Evolutionary conservation across 1,140 invertebrate genomes (phyloP), one percentile per base, ranked within the genome.

Genomic region (Bombus sylvicola): DNA sequence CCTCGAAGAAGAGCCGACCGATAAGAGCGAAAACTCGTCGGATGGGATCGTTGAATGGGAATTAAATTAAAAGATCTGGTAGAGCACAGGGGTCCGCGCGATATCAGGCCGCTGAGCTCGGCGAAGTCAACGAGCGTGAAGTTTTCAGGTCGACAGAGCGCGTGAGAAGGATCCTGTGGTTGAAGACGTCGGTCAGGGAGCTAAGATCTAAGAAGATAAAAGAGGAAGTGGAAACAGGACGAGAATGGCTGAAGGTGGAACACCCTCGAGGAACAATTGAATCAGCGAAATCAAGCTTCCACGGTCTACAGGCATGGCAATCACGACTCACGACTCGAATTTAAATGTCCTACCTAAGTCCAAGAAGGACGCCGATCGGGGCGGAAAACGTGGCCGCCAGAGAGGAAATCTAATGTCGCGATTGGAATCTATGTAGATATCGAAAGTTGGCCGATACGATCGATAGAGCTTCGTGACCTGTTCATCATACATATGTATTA

Each of bases 281-380:
- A 91, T 92, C 89, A 92, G 90, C 81, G 85, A 89, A 90, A 92
- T 88, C 83, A 90, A 89, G 83, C 83, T 57, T 28, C 57, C 43
- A 71, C 47, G 82, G 83, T 81, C 79, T 86, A 87, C 81, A 71
- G 81, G 28, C 53, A 73, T 57, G 57, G 73, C 86, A 89, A 91
- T 91, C 90, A 86, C 80, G 87, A 89, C 37, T 22, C 73, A 59
- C 71, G 47, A 53, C 64, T 78, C 79, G 91, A 91, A 92, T 92
- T 92, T 89, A 92, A 92, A 92, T 91, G 86, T 79, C 66, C 66
- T 57, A 53, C 47, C 47, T 22, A 22, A 78, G 76, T 81, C 83
- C 25, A 28, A 41, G 71, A 22, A 28, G 39, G 6, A 37, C 62
- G 12, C 15, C 4, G 28, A 62, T 28, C 59, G 43, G 47, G n/a